Conservation (phyloP, 2,888 invertebrate species). For the Altica lythri region DNA sequence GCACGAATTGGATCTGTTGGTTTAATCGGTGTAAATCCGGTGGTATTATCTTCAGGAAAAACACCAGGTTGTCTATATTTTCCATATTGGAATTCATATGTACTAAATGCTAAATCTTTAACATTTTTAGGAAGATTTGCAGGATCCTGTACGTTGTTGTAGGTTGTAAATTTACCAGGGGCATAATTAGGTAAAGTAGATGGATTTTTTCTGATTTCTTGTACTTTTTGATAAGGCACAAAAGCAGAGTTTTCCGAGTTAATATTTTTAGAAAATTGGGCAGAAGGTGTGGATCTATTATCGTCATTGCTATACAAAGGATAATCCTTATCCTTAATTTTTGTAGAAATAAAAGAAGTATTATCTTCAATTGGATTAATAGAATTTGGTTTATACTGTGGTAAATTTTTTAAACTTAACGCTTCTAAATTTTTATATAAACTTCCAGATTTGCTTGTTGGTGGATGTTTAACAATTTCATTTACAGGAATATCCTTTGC, state of each 20-base stretch:
- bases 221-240: constrained; percentile 31
- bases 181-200: constrained; percentile 39
- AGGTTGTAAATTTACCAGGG: constrained; percentile 34
- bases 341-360: constrained; percentile 15
- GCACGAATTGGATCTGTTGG: no score
- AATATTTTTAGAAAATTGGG: constrained; percentile 32
- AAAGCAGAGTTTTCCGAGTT: constrained; percentile 31
- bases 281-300: constrained; percentile 15
- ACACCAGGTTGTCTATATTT: constrained; percentile 26
- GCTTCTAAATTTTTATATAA: constrained; percentile 27
- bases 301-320: constrained; percentile 31
- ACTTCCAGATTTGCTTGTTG: constrained; percentile 33
- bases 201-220: no score
- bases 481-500: constrained; percentile 46
- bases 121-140: constrained; percentile 36
- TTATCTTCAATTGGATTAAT: constrained; percentile 21
- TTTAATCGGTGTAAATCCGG: constrained; percentile 24
- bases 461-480: constrained; percentile 49
- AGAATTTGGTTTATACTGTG: constrained; percentile 18
- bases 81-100: constrained; percentile 34
- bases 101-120: constrained; percentile 43
- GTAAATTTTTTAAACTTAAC: constrained; percentile 26
- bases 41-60: constrained; percentile 10
- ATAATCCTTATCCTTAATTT: constrained; percentile 24
- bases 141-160: constrained; percentile 34